A percentile compares a stretch with the other conserved stretches of the same genome.
These are phyloP conservation scores for Ursus arctos DNA, from an alignment of 2,113 vertebrate genomes.

Conservation along the genomic window DNA sequence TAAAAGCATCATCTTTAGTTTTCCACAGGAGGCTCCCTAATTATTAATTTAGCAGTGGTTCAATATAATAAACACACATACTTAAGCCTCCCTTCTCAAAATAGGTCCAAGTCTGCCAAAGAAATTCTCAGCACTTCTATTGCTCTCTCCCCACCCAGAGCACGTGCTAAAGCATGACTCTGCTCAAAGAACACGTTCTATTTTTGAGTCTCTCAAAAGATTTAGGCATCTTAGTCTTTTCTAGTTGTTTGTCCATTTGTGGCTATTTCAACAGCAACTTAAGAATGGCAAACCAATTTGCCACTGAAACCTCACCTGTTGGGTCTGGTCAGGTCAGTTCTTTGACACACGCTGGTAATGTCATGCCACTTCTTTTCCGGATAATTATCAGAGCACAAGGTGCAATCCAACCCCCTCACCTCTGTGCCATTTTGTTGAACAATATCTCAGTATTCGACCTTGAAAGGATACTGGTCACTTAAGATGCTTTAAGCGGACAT, in stretches of 20 bases:
- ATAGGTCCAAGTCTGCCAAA: neutral
- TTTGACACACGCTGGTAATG: rapidly evolving
- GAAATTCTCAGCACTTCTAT: neutral
- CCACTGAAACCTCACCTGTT: neutral
- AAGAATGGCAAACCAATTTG: neutral
- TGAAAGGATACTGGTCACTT: neutral
- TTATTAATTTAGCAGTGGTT: conserved; percentile 39
- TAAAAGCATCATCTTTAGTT: conserved; percentile 4
- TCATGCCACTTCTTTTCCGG: neutral
- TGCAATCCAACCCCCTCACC: neutral
- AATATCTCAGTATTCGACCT: neutral
- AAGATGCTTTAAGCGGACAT: neutral
- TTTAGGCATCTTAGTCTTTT: neutral
- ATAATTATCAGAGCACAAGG: rapidly evolving
- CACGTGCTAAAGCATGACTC: neutral
- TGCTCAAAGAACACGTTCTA: neutral
- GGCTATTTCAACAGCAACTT: neutral
- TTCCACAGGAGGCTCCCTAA: neutral
- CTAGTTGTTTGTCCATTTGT: neutral
- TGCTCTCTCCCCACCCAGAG: neutral
- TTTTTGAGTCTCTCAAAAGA: neutral
- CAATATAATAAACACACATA: neutral
- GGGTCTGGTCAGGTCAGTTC: neutral
- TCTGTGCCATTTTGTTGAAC: neutral
- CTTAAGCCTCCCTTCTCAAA: neutral